Evolutionary conservation across 2,113 vertebrate genomes (phyloP).

Genomic region (Grammomys surdaster): DNA sequence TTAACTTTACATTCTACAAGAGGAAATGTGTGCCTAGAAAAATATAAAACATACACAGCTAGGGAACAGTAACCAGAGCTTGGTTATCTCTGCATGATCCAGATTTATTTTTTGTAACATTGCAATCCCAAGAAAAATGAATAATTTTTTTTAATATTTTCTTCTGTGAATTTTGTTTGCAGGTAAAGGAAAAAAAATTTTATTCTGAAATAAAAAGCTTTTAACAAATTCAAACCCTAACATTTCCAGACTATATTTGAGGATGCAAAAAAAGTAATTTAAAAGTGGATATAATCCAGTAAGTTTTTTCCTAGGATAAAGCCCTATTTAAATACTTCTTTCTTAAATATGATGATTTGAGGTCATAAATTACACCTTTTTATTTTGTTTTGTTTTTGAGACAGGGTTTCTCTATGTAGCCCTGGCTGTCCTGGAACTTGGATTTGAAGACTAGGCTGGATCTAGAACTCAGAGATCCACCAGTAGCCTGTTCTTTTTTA

Average conservation of each 20-base stretch:
- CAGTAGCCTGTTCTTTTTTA: neutral
- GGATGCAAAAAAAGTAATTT: conserved; percentile 10
- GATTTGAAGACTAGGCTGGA: neutral
- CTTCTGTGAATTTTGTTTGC: neutral
- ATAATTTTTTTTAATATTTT: neutral
- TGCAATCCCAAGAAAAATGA: neutral
- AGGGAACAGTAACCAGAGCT: neutral
- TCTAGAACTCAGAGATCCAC: neutral
- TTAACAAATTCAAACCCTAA: neutral
- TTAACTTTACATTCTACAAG: neutral
- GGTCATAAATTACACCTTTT: neutral
- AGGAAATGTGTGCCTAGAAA: neutral
- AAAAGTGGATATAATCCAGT: neutral
- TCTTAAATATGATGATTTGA: neutral
- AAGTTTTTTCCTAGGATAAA: neutral
- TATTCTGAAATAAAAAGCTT: neutral
- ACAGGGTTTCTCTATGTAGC: no score
- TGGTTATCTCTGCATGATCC: neutral
- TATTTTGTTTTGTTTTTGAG: neutral
- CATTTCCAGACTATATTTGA: neutral
- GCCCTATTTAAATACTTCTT: neutral
- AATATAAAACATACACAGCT: neutral
- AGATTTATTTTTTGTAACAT: neutral
- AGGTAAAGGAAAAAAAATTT: neutral
- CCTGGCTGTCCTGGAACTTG: neutral